Conservation (phyloP, 2,113 vertebrate genomes). For the Anas platyrhynchos region DNA sequence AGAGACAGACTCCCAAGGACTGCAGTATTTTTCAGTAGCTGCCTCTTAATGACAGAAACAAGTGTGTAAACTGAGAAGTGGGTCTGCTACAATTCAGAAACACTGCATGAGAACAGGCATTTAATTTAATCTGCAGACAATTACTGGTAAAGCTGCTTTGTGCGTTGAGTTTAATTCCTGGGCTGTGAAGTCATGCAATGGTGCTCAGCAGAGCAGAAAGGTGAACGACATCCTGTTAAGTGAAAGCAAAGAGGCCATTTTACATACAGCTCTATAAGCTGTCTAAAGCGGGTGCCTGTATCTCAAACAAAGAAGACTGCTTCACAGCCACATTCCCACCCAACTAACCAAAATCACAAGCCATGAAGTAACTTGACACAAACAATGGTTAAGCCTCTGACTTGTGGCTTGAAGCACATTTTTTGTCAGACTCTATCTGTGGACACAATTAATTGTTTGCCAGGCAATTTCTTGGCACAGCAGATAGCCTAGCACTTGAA, state of each 20-base stretch:
- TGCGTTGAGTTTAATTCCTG: constrained; percentile 48
- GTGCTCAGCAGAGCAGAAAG: constrained; percentile 73
- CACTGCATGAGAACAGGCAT: constrained; percentile 4
- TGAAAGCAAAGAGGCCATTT: constrained; percentile 60
- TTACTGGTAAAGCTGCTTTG: constrained; percentile 45
- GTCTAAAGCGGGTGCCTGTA: neutral
- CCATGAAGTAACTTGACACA: neutral
- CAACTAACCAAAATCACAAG: neutral
- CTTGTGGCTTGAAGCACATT: constrained; percentile 49
- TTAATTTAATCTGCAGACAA: constrained; percentile 45
- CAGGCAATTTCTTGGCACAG: neutral
- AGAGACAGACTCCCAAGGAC: neutral
- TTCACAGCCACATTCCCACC: constrained; percentile 42
- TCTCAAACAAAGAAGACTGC: constrained; percentile 34
- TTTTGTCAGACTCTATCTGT: constrained; percentile 38
- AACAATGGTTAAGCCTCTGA: constrained; percentile 58
- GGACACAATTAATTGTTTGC: constrained; percentile 7
- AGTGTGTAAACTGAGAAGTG: neutral
- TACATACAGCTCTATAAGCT: constrained; percentile 24
- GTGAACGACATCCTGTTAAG: constrained; percentile 30
- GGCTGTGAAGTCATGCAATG: constrained; percentile 61
- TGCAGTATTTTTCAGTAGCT: neutral
- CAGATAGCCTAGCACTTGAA: neutral
- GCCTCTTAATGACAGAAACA: neutral
- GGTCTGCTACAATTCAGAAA: neutral